Evolutionary conservation across 2,113 vertebrate species (phyloP).

Genomic region (Mustelus asterias): DNA sequence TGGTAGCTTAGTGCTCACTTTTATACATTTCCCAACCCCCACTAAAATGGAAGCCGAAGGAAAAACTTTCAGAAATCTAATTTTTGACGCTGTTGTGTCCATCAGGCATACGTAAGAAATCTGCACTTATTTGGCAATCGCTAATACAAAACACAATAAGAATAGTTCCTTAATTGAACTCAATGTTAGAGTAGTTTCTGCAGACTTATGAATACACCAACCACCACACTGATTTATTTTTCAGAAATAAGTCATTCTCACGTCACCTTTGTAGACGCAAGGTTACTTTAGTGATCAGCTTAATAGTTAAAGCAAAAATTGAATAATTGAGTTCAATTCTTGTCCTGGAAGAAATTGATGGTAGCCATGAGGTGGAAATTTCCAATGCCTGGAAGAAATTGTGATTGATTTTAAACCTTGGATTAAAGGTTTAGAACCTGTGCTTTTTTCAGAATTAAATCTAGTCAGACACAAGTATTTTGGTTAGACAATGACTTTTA

Average conservation of each 20-base stretch:
- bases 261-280: background rate
- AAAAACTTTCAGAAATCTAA: slow-evolving; percentile 46
- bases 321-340: background rate
- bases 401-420: background rate
- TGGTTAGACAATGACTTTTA: background rate
- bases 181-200: background rate
- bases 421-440: background rate
- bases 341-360: background rate
- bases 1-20: background rate
- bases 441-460: background rate
- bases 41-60: slow-evolving; percentile 42
- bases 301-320: background rate
- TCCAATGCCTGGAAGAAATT: background rate
- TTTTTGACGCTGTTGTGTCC: slow-evolving; percentile 54
- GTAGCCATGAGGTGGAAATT: too few species aligned
- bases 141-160: slow-evolving; percentile 56
- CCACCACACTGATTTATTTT: background rate
- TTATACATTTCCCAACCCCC: background rate
- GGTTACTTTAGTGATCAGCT: background rate
- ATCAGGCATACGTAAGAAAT: slow-evolving; percentile 64
- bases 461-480: background rate
- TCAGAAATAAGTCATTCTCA: background rate
- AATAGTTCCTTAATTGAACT: background rate
- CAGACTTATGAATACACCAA: background rate
- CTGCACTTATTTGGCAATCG: slow-evolving; percentile 61